Percentiles rank a stretch among this genome's conserved stretches.
Evolutionary conservation across 2,888 invertebrate genomes (phyloP).

Genomic region (Cyclophora albipunctata): DNA sequence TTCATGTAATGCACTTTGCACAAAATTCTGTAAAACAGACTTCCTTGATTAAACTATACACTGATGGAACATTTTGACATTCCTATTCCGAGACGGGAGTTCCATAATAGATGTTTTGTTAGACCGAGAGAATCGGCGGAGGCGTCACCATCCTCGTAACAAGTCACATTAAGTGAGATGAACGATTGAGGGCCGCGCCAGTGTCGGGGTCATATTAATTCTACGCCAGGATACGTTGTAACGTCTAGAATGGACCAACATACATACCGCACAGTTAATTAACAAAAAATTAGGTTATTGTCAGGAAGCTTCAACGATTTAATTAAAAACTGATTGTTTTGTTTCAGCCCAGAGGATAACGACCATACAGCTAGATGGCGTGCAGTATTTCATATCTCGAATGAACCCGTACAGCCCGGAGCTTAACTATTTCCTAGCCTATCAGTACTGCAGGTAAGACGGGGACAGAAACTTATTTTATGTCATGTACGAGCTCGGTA

Average conservation of each 20-base stretch:
- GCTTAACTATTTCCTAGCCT: slow-evolving; percentile 89
- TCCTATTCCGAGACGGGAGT: too few relatives aligned
- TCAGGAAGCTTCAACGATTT: too few relatives aligned
- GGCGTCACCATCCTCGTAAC: slow-evolving; percentile 32
- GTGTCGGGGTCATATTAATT: slow-evolving; percentile 43
- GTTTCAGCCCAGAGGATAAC: slow-evolving; percentile 89
- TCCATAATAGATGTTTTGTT: slow-evolving; percentile 1
- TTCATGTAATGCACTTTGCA: slow-evolving; percentile 28
- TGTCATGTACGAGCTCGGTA: slow-evolving; percentile 15
- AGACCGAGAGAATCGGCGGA: slow-evolving; percentile 17
- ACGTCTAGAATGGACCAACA: slow-evolving; percentile 20
- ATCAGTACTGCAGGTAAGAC: slow-evolving; percentile 84
- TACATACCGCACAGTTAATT: slow-evolving; percentile 1
- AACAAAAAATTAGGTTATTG: not conserved
- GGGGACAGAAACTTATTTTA: slow-evolving; percentile 17
- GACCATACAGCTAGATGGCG: slow-evolving; percentile 88
- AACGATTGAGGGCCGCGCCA: slow-evolving; percentile 31
- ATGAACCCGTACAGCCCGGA: slow-evolving; percentile 92
- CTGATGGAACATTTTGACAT: too few relatives aligned
- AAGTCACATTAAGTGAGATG: slow-evolving; percentile 31
- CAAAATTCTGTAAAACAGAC: too few relatives aligned
- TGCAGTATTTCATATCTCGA: slow-evolving; percentile 89
- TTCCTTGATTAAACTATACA: not conserved
- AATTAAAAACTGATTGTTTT: slow-evolving; percentile 24
- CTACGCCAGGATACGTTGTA: slow-evolving; percentile 35